Conservation (phyloP, 1,140 invertebrate genomes). For the Amphibalanus amphitrite region DNA sequence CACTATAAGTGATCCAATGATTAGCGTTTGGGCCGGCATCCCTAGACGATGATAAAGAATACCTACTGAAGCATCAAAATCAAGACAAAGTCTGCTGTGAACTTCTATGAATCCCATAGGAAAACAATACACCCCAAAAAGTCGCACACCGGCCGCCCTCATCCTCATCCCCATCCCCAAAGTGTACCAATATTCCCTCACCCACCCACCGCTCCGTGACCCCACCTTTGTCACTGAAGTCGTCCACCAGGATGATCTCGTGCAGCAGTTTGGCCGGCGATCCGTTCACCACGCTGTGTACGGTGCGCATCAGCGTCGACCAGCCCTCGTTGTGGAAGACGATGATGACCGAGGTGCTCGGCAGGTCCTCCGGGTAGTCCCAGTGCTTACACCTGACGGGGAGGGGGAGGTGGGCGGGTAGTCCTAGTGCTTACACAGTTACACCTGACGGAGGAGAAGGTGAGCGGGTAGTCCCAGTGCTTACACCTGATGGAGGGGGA, state of each 20-base stretch:
- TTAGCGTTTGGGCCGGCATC: no score
- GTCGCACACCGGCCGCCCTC: no score
- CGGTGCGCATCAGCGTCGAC: conserved; percentile 20
- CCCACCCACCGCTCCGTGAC: no score
- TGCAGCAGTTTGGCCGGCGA: conserved; percentile 76
- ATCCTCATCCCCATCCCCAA: no score
- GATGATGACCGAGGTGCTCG: conserved; percentile 83
- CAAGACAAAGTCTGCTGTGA: no score
- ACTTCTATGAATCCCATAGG: no score
- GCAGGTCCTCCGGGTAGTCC: conserved; percentile 55
- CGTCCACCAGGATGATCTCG: conserved; percentile 95
- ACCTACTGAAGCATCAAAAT: no score
- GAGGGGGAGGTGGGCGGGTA: conserved; percentile 11
- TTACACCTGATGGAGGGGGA: conserved; percentile 40
- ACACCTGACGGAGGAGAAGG: conserved; percentile 26
- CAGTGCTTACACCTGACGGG: conserved; percentile 72
- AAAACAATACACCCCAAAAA: no score
- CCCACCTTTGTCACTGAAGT: conserved; percentile 82
- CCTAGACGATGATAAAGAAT: no score
- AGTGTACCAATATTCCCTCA: no score
- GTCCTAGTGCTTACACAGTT: conserved; percentile 77
- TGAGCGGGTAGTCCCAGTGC: conserved; percentile 51
- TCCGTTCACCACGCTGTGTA: conserved; percentile 79
- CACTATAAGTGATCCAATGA: no score
- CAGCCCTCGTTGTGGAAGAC: conserved; percentile 93